Evolutionary conservation across 2,113 vertebrate genomes (phyloP).

Genomic region (Erythrolamprus reginae): DNA sequence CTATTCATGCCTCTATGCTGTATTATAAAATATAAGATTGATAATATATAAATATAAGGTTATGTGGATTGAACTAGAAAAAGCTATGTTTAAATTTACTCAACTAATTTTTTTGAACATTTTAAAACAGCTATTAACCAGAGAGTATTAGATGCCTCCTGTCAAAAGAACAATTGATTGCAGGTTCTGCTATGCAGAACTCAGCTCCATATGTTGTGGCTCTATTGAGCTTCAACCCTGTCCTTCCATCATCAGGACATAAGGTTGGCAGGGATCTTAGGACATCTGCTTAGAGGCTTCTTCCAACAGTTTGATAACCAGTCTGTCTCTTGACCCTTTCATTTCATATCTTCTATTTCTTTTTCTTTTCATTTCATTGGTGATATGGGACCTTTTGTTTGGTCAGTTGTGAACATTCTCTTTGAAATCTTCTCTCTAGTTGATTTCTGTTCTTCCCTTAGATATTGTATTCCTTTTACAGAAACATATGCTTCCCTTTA

Average conservation of each 20-base stretch:
- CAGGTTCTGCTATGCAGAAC: not conserved
- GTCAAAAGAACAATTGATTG: not conserved
- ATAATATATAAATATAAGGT: not conserved
- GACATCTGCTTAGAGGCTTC: constrained; percentile 16
- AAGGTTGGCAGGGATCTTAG: not conserved
- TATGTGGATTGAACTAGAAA: not conserved
- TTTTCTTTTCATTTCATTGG: not conserved
- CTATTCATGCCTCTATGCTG: not conserved
- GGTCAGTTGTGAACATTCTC: not conserved
- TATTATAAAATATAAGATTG: not conserved
- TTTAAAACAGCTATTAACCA: not conserved
- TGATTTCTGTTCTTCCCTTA: not conserved
- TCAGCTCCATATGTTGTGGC: not conserved
- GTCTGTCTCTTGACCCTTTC: not conserved
- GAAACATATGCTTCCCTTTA: not conserved
- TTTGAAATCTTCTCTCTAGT: not conserved
- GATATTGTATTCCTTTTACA: not conserved
- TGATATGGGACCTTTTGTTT: not conserved
- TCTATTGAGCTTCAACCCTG: not conserved
- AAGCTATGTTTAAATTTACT: not conserved
- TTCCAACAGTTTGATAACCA: not conserved
- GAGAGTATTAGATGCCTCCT: not conserved
- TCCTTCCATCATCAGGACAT: not conserved
- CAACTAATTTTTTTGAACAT: not conserved
- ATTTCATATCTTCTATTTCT: not conserved